phyloP scores from a whole-genome alignment of 2,888 invertebrate genomes.

The Scelioninae gen. 2 region DNA sequence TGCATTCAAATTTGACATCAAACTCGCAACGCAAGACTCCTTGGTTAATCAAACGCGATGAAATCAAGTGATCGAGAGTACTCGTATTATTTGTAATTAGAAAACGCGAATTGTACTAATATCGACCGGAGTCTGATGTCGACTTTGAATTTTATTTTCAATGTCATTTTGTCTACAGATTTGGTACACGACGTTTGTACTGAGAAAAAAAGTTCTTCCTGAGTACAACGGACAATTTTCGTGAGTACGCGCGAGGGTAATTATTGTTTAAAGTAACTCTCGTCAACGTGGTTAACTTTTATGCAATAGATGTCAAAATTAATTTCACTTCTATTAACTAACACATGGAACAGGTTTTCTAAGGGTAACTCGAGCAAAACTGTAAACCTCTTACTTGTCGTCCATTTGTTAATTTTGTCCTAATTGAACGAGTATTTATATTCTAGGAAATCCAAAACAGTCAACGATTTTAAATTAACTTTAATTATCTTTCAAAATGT shows the following conservation, averaged over 20 bases:
- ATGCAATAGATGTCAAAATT: conserved; percentile 33
- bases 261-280: conserved; percentile 24
- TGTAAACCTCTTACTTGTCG: conserved; percentile 20
- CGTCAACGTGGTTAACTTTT: conserved; percentile 24
- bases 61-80: no score
- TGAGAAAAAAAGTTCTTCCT: conserved; percentile 22
- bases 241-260: conserved; percentile 14
- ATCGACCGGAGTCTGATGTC: conserved; percentile 25
- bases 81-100: no score
- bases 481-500: conserved; percentile 1
- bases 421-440: conserved; percentile 13
- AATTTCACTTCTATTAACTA: conserved; percentile 40
- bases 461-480: conserved; percentile 34
- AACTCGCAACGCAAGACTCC: no score
- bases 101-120: conserved; percentile 1
- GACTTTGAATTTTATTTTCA: conserved; percentile 34
- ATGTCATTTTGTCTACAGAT: conserved; percentile 17
- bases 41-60: no score
- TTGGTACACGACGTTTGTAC: conserved; percentile 22
- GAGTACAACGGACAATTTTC: conserved; percentile 37
- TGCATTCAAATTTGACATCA: conserved; percentile 48
- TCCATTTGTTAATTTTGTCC: conserved; percentile 18
- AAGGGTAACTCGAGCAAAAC: conserved; percentile 38
- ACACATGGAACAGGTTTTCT: conserved; percentile 47
- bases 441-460: conserved; percentile 36